These are phyloP conservation scores for Ditula angustiorana DNA, from an alignment of 2,888 invertebrate genomes.

Conservation along the genomic window DNA sequence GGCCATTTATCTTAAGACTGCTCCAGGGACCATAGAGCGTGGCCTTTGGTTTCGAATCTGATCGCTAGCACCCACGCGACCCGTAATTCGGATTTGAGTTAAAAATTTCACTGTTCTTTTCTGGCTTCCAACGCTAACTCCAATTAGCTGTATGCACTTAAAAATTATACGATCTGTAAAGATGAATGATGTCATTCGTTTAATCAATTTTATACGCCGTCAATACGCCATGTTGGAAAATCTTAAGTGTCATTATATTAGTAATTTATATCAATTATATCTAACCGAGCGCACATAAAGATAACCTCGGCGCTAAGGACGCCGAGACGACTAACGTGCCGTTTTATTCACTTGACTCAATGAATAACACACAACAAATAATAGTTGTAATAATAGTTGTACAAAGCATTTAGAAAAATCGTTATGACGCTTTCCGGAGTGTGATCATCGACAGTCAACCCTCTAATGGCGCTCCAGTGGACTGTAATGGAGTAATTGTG, in stretches of 20 bases:
- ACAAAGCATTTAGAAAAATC: slow-evolving; percentile 27
- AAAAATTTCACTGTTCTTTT: slow-evolving; percentile 30
- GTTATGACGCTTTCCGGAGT: slow-evolving; percentile 44
- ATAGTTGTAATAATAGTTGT: slow-evolving; percentile 7
- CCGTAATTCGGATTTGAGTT: slow-evolving; percentile 21
- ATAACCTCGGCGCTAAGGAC: slow-evolving; percentile 12
- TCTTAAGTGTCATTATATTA: slow-evolving; percentile 21
- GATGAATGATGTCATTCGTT: slow-evolving; percentile 9
- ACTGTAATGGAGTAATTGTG: slow-evolving; percentile 73
- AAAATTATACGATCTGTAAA: neutral
- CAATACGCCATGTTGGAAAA: slow-evolving; percentile 4
- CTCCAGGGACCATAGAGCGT: slow-evolving; percentile 38
- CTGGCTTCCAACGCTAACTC: slow-evolving; percentile 12
- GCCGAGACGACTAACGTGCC: neutral
- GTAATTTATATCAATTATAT: slow-evolving; percentile 24
- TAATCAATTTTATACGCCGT: neutral
- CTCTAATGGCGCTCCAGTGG: slow-evolving; percentile 57
- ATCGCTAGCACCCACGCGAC: slow-evolving; percentile 38
- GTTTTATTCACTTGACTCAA: neutral
- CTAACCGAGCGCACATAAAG: neutral
- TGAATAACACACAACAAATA: neutral
- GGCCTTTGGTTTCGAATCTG: slow-evolving; percentile 39
- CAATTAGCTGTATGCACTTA: slow-evolving; percentile 4
- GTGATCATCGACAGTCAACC: slow-evolving; percentile 56
- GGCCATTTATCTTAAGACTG: slow-evolving; percentile 35